Evolutionary conservation across 2,888 invertebrate species (phyloP), one percentile per base, ranked within the genome.

Genomic region (Tetragonula carbonaria): DNA sequence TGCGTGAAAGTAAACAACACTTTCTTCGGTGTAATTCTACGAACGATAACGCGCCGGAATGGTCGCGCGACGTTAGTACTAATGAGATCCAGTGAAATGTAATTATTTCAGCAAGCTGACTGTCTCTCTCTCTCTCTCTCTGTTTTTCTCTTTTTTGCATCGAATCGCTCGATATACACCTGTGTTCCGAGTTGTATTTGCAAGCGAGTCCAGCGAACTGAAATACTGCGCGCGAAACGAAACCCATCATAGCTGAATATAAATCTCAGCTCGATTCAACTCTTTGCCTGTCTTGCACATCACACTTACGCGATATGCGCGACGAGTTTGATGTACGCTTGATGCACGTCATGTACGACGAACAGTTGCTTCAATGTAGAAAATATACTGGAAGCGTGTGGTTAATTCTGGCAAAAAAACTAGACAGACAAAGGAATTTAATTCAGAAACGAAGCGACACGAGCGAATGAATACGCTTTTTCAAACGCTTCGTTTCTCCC

Each of bases 81-180:
- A 86, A 86, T 62, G 86, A 79, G 73, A 67, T 74, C 50, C 71
- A 45, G 72, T 70, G 45, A 74, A 84, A 84, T 77, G 73, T 80
- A 75, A 80, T 85, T 85, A 80, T 78, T 82, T 70, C 28, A 84
- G 55, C 59, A 59, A 74, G 33, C 57, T 21, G 50, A 21, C 23
- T 16, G 45, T 57, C 8, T 38, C 38, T 38, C 38, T n/a, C n/a
- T 4, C 63, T 50, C 23, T 18, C 23, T n/a, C n/a, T 57, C n/a
- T 4, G 51, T 50, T 21, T 18, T 16, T n/a, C n/a, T 57, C n/a
- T 4, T 45, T 53, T 45, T 74, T 45, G 53, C 16, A 72, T 82
- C 78, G 66, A 80, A 57, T 13, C 16, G 51, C 21, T 4, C 28
- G 2, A 79, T 63, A 65, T 57, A 59, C 38, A 16, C 21, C n/a